phyloP scores from a whole-genome alignment of 1,140 invertebrate genomes.

The Ips nitidus region DNA sequence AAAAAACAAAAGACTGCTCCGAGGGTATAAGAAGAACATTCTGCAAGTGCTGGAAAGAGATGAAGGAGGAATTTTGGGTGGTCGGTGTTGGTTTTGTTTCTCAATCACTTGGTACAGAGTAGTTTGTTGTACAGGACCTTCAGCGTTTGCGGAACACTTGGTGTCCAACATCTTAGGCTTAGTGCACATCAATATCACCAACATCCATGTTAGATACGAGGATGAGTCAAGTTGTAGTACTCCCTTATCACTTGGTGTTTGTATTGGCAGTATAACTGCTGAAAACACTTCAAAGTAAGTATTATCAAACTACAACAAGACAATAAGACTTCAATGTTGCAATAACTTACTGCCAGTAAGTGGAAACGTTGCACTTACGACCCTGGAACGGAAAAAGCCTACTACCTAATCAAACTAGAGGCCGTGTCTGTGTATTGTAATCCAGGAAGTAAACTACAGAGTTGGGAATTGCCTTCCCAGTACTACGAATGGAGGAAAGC shows the following conservation, averaged over 20 bases:
- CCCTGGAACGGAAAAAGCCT: slow-evolving; percentile 64
- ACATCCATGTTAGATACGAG: slow-evolving; percentile 83
- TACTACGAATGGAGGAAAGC: slow-evolving; percentile 67
- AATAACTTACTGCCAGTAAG: slow-evolving; percentile 58
- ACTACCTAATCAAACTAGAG: slow-evolving; percentile 77
- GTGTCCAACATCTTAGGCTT: slow-evolving; percentile 77
- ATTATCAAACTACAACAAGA: too few species aligned
- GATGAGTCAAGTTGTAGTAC: slow-evolving; percentile 69
- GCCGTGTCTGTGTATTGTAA: slow-evolving; percentile 80
- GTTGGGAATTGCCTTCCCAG: slow-evolving; percentile 60
- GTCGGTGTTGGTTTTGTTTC: not conserved
- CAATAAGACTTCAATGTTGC: too few species aligned
- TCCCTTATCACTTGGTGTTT: slow-evolving; percentile 75
- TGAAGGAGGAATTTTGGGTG: slow-evolving; percentile 51
- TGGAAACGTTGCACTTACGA: slow-evolving; percentile 76
- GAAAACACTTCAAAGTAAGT: slow-evolving; percentile 62
- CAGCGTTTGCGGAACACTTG: slow-evolving; percentile 70
- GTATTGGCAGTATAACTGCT: slow-evolving; percentile 74
- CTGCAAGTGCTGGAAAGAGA: slow-evolving; percentile 57
- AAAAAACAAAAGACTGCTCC: slow-evolving; percentile 68
- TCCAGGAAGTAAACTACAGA: slow-evolving; percentile 59
- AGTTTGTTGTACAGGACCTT: slow-evolving; percentile 45
- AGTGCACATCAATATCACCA: slow-evolving; percentile 76
- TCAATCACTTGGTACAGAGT: not conserved
- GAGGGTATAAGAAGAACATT: slow-evolving; percentile 70